A percentile compares a stretch with the other conserved stretches of the same genome.
These are phyloP conservation scores for Camponotus pennsylvanicus DNA, from an alignment of 1,140 invertebrate species.

Conservation along the genomic window DNA sequence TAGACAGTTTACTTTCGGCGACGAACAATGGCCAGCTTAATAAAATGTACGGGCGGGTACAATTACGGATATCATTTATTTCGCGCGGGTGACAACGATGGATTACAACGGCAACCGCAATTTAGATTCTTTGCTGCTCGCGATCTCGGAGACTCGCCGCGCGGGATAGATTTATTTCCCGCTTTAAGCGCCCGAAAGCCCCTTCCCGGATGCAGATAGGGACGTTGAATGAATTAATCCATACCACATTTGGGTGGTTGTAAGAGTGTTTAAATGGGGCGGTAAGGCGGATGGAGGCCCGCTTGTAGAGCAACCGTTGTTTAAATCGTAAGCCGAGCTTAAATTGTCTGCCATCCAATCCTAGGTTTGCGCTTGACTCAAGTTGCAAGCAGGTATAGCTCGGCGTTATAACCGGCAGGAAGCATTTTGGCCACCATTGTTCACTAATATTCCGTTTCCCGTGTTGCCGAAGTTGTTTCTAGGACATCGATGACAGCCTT, in stretches of 20 bases:
- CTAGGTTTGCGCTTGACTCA: constrained; percentile 63
- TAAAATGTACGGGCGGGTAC: constrained; percentile 52
- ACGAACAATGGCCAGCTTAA: constrained; percentile 58
- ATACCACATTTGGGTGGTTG: constrained; percentile 63
- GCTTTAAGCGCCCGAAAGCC: constrained; percentile 58
- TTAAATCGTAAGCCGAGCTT: constrained; percentile 64
- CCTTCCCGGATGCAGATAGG: constrained; percentile 61
- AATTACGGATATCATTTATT: constrained; percentile 64
- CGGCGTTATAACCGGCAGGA: constrained; percentile 64
- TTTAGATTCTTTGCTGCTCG: constrained; percentile 60
- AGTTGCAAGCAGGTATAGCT: constrained; percentile 64
- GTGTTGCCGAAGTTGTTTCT: constrained; percentile 65
- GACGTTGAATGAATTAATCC: constrained; percentile 64
- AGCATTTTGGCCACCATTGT: constrained; percentile 66
- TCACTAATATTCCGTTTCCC: constrained; percentile 58
- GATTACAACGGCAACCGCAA: constrained; percentile 62
- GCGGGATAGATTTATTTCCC: constrained; percentile 63
- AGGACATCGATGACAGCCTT: constrained; percentile 51
- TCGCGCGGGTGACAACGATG: constrained; percentile 59
- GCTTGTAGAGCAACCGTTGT: constrained; percentile 63
- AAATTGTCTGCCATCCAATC: constrained; percentile 64
- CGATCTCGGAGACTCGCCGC: constrained; percentile 59
- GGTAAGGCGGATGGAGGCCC: constrained; percentile 17
- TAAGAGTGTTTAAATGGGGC: constrained; percentile 59
- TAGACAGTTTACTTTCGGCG: constrained; percentile 50